Conservation (phyloP, 2,888 invertebrate species). For the Acleris cristana region DNA sequence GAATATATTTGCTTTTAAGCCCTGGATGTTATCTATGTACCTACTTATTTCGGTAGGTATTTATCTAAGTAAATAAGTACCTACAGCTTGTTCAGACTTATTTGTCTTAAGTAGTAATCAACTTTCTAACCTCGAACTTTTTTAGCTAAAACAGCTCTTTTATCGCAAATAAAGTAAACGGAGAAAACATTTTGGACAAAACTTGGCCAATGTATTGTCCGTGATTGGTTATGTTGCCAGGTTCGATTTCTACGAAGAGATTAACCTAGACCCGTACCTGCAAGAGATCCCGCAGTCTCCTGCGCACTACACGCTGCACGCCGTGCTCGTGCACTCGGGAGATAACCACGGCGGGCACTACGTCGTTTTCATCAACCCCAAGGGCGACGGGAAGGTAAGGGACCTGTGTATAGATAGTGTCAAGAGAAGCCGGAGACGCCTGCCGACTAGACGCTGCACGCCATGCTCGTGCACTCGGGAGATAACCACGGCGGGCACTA, state of each 20-base stretch:
- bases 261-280: slow-evolving; percentile 93
- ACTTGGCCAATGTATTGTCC: too few species aligned
- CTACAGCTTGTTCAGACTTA: too few species aligned
- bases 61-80: too few species aligned
- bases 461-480: slow-evolving; percentile 98
- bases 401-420: too few species aligned
- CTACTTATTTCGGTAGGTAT: too few species aligned
- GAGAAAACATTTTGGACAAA: too few species aligned
- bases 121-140: too few species aligned
- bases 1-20: too few species aligned
- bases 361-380: slow-evolving; percentile 99
- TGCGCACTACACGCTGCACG: slow-evolving; percentile 95
- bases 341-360: slow-evolving; percentile 99
- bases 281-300: slow-evolving; percentile 90
- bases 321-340: slow-evolving; percentile 98
- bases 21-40: too few species aligned
- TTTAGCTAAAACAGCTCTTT: too few species aligned
- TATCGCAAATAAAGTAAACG: too few species aligned
- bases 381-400: slow-evolving; percentile 93
- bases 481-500: slow-evolving; percentile 99
- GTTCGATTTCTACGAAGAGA: slow-evolving; percentile 97
- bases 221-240: slow-evolving; percentile 67
- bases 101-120: too few species aligned
- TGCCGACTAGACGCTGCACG: slow-evolving; percentile 95
- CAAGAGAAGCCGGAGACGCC: slow-evolving; percentile 90